phyloP scores from a whole-genome alignment of 2,113 vertebrate genomes.

The Coptodon rendalli region DNA sequence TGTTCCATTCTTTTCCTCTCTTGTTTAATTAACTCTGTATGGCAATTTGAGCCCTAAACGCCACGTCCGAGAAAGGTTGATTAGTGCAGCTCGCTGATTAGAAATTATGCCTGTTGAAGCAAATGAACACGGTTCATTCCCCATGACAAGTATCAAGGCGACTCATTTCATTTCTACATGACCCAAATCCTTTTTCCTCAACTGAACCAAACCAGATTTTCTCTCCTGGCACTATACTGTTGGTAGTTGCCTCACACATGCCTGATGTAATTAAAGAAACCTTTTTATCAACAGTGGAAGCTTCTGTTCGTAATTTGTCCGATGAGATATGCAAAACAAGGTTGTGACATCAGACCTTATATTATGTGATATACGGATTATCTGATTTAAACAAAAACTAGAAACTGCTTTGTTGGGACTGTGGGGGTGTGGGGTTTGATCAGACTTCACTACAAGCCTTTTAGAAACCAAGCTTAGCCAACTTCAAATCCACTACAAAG shows the following conservation, averaged over 20 bases:
- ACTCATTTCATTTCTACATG: conserved; percentile 29
- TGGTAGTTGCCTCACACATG: neutral
- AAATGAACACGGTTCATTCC: conserved; percentile 18
- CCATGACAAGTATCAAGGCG: neutral
- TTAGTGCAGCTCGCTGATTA: conserved; percentile 45
- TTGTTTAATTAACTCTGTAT: conserved; percentile 37
- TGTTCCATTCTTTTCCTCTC: neutral
- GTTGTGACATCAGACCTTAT: neutral
- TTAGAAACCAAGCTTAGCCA: neutral
- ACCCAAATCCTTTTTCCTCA: conserved; percentile 19
- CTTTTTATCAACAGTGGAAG: neutral
- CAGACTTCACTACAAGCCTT: neutral
- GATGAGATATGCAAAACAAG: neutral
- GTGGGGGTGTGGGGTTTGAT: neutral
- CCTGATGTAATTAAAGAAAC: conserved; percentile 12
- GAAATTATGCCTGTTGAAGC: conserved; percentile 45
- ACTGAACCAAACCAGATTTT: neutral
- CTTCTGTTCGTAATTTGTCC: neutral
- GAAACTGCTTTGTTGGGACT: neutral
- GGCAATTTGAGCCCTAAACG: conserved; percentile 29
- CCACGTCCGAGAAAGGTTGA: conserved; percentile 37
- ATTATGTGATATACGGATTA: neutral
- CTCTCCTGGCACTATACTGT: neutral
- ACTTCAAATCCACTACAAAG: neutral
- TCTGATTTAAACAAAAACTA: neutral